phyloP scores from a whole-genome alignment of 2,888 invertebrate genomes.

The Cyaniris semiargus region DNA sequence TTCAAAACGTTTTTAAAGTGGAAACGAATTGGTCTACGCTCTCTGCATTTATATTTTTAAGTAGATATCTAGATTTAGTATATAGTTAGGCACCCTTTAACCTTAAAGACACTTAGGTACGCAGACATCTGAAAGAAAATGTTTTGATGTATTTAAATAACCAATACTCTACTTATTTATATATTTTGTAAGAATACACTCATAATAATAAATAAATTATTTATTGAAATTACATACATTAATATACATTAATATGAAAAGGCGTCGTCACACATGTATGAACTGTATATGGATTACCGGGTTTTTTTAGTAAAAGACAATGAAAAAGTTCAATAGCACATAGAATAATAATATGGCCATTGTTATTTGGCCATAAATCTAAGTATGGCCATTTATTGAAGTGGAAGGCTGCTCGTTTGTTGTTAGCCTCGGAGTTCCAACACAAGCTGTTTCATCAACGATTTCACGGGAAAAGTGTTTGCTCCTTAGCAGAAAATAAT shows the following conservation, averaged over 20 bases:
- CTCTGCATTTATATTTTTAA: slow-evolving; percentile 30
- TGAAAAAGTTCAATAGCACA: neutral
- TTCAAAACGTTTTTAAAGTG: slow-evolving; percentile 32
- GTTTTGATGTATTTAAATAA: neutral
- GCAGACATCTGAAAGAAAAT: neutral
- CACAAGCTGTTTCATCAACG: slow-evolving; percentile 11
- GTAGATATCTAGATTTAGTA: neutral
- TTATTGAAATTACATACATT: too few species aligned
- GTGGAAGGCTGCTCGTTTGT: neutral
- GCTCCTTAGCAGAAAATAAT: neutral
- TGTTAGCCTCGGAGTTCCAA: neutral
- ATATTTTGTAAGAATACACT: too few species aligned
- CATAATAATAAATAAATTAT: too few species aligned
- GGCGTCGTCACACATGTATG: too few species aligned
- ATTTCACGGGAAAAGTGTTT: neutral
- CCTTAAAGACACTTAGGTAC: neutral
- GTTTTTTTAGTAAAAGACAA: neutral
- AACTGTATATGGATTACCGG: neutral
- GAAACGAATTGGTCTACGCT: slow-evolving; percentile 33
- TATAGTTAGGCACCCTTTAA: neutral
- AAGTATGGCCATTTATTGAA: neutral
- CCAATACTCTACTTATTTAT: too few species aligned
- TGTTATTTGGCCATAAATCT: too few species aligned
- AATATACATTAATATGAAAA: too few species aligned
- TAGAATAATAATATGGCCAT: too few species aligned